A percentile compares a stretch with the other conserved stretches of the same genome.
Conservation (phyloP, 2,888 invertebrate species). For the Dicranocentrus wangi region DNA sequence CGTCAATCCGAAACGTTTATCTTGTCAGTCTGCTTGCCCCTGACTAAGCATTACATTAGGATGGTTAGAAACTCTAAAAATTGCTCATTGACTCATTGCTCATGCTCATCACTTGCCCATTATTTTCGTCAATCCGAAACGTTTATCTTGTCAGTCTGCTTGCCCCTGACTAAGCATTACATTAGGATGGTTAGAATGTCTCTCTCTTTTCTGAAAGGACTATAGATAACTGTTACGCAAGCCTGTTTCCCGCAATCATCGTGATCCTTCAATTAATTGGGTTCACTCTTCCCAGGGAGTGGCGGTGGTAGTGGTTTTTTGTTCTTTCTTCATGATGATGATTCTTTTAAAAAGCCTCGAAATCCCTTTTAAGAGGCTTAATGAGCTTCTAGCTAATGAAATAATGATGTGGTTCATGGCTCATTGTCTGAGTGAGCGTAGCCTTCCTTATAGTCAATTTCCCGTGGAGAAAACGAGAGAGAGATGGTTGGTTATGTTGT, state of each 20-base stretch:
- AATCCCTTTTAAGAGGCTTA: constrained; percentile 27
- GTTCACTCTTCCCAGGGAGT: constrained; percentile 1
- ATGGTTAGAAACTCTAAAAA: neutral
- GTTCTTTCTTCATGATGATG: constrained; percentile 21
- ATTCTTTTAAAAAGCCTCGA: constrained; percentile 28
- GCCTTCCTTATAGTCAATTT: neutral
- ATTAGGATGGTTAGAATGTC: neutral
- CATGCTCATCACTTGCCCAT: neutral
- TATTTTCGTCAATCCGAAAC: neutral
- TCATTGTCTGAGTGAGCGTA: neutral
- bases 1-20: neutral
- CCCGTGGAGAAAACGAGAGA: no score
- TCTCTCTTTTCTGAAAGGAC: neutral
- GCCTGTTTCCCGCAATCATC: neutral
- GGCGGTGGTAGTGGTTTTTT: constrained; percentile 27
- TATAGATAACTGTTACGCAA: neutral
- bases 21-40: neutral
- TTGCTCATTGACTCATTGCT: no score
- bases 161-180: neutral
- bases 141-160: neutral
- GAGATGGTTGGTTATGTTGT: no score
- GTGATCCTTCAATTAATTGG: constrained; percentile 50
- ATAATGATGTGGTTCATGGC: constrained; percentile 31
- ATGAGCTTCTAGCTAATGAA: constrained; percentile 42
- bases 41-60: neutral